A percentile compares a stretch with the other conserved stretches of the same genome.
Conservation (phyloP, 2,113 vertebrate species). For the Poecile atricapillus region DNA sequence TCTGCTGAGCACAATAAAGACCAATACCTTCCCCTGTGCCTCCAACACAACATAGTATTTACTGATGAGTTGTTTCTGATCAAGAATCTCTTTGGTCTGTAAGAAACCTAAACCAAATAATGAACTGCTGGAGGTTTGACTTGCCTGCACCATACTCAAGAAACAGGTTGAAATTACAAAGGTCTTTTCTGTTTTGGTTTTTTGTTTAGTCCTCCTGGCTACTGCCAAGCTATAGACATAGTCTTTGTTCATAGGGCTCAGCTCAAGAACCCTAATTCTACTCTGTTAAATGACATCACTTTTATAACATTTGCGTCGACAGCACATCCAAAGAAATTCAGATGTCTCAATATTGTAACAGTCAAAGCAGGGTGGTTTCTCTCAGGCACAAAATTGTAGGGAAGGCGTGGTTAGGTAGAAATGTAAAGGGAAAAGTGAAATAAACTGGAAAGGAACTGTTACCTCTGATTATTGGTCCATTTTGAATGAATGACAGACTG, state of each 20-base stretch:
- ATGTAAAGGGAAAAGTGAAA: background rate
- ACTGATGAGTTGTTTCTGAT: background rate
- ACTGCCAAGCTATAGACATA: background rate
- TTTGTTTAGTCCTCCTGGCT: background rate
- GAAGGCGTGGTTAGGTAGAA: background rate
- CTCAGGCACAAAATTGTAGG: background rate
- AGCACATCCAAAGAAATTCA: background rate
- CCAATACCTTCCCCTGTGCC: background rate
- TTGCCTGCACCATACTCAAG: background rate
- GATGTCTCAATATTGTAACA: background rate
- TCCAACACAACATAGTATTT: accelerated
- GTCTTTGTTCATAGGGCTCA: background rate
- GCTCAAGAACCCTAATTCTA: background rate
- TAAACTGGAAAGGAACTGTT: background rate
- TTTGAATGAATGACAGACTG: background rate
- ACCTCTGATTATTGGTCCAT: background rate
- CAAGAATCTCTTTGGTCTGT: background rate
- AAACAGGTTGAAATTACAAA: background rate
- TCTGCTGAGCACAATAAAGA: background rate
- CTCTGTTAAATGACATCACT: background rate
- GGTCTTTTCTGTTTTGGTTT: accelerated
- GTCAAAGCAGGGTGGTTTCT: background rate
- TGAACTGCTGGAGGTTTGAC: background rate
- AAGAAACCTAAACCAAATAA: background rate
- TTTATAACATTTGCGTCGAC: background rate